These are phyloP conservation scores for Rhingia rostrata DNA, from an alignment of 2,888 invertebrate species.

Conservation along the genomic window DNA sequence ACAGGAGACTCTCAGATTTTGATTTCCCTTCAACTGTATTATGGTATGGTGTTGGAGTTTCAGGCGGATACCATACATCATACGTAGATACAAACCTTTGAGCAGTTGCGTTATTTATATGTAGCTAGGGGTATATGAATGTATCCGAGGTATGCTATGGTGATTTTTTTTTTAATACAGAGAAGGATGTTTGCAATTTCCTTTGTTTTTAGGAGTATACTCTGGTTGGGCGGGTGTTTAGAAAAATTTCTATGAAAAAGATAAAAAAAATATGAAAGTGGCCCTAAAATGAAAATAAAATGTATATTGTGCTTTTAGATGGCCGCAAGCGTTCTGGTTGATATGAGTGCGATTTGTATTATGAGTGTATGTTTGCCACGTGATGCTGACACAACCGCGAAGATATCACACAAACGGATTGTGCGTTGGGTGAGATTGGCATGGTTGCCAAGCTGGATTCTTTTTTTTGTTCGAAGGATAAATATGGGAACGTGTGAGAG, in stretches of 20 bases:
- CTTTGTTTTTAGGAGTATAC: neutral
- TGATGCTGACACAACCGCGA: slow-evolving; percentile 22
- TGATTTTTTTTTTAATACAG: neutral
- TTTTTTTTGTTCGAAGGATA: neutral
- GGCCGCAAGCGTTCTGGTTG: slow-evolving; percentile 50
- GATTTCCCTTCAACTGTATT: neutral
- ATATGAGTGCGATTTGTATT: slow-evolving; percentile 13
- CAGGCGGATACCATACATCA: too few relatives aligned
- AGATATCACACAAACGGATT: neutral
- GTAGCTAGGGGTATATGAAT: slow-evolving; percentile 3
- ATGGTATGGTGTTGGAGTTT: too few relatives aligned
- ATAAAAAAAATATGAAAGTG: slow-evolving; percentile 46
- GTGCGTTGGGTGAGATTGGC: slow-evolving; percentile 21
- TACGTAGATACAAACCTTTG: slow-evolving; percentile 32
- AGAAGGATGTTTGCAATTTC: slow-evolving; percentile 49
- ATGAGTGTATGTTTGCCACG: slow-evolving; percentile 22
- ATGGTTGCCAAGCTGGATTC: too few relatives aligned
- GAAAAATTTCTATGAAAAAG: slow-evolving; percentile 12
- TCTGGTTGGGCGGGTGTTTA: neutral
- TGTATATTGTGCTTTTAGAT: slow-evolving; percentile 59
- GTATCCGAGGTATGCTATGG: neutral
- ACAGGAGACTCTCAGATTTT: slow-evolving; percentile 16
- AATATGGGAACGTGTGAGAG: slow-evolving; percentile 12
- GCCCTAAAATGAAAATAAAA: slow-evolving; percentile 54
- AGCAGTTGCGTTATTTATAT: slow-evolving; percentile 41